Evolutionary conservation across 2,797 vertebrate genomes (phyloP), one percentile per base, ranked within the genome.

Genomic region (Furcifer pardalis): DNA sequence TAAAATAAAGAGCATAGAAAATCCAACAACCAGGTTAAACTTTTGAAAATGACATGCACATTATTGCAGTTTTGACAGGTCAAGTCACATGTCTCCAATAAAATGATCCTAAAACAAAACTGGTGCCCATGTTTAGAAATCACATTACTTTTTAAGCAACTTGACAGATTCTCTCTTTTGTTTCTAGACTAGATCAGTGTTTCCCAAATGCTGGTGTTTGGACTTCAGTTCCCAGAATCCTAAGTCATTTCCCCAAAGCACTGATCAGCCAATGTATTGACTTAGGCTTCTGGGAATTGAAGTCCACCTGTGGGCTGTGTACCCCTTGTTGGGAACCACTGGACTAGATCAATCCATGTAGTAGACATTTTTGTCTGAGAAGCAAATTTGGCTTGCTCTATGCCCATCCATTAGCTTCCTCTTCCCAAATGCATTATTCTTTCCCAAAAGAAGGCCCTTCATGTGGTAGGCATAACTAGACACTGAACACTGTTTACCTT

Each of bases 1-100:
- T 77, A 56, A 73, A n/a, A 63, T 32, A 59, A n/a, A 71, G 65
- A 73, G 6, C 25, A 69, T 79, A 79, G 30, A 73, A 42, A 84
- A 69, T 77, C 49, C 37, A n/a, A 35, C 49, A 71, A 27, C 42
- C 15, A 32, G 27, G 62, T 32, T 65, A 12, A 10, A 65, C 42
- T 23, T 37, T 69, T 69, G 21, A 52, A 17, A 72, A 7, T 59
- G 49, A 30, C n/a, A 72, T 32, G 46, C n/a, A 73, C 7, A 42
- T 59, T 46, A 5, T 46, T 49, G 69, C 7, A 69, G 68, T 25
- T 27, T 63, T 72, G 56, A 62, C 35, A 82, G 35, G 35, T 32
- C 23, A 49, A 40, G 40, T 23, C 15, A 60, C 25, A 62, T 25
- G 62, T n/a, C 60, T 60, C 15, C 13, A 84, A 46, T 60, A 78